A percentile compares a stretch with the other conserved stretches of the same genome.
phyloP scores from a whole-genome alignment of 2,888 invertebrate genomes.

The Pseudococcus viburni region DNA sequence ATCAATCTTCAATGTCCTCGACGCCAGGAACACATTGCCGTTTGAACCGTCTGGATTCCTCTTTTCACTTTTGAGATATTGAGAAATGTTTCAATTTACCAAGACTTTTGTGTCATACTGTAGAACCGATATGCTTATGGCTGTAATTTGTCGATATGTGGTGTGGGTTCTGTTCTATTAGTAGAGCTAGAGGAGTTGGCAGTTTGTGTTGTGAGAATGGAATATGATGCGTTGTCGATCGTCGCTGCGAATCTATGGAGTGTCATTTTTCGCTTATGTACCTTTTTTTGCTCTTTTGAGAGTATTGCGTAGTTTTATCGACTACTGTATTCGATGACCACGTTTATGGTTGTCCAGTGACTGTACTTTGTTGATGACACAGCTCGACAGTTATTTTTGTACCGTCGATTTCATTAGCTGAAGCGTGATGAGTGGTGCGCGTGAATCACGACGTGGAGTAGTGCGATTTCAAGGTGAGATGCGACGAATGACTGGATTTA shows the following conservation, averaged over 20 bases:
- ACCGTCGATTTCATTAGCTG: neutral
- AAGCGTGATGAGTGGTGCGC: constrained; percentile 13
- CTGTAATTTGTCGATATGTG: neutral
- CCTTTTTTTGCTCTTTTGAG: neutral
- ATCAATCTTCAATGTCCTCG: too few species aligned
- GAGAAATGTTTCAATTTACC: too few species aligned
- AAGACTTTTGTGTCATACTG: too few species aligned
- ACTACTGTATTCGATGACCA: neutral
- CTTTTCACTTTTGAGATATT: too few species aligned
- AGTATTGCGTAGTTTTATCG: neutral
- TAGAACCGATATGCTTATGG: neutral
- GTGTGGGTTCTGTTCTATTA: neutral
- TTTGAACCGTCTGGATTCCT: too few species aligned
- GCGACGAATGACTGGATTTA: neutral
- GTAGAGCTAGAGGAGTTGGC: too few species aligned
- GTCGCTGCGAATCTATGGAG: neutral
- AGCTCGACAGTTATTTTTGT: neutral
- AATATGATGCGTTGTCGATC: neutral
- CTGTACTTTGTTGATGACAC: neutral
- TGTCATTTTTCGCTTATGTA: neutral
- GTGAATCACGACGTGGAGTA: neutral
- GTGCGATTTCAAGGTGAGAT: neutral
- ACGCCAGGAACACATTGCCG: too few species aligned
- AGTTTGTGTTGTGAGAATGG: neutral
- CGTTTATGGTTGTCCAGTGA: neutral